phyloP scores from a whole-genome alignment of 1,140 invertebrate species.

The Ptiloglossa arizonensis region DNA sequence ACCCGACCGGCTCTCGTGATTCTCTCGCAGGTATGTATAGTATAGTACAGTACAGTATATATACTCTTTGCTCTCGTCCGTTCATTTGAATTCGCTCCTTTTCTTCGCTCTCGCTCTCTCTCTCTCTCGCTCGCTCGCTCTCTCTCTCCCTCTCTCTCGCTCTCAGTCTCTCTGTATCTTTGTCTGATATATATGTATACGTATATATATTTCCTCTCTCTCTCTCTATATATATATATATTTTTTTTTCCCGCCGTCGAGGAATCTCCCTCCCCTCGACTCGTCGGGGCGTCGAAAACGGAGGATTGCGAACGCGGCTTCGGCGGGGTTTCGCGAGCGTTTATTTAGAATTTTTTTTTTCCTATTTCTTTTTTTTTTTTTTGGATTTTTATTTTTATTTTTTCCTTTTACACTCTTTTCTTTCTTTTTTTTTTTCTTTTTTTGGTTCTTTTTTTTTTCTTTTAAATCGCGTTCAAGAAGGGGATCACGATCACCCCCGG shows the following conservation, averaged over 20 bases:
- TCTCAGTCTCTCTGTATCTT: background rate
- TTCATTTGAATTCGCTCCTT: background rate
- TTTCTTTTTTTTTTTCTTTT: too few species aligned
- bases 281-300: background rate
- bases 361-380: too few species aligned
- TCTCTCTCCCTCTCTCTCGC: background rate
- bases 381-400: too few species aligned
- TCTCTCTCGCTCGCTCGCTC: background rate
- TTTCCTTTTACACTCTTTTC: too few species aligned
- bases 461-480: too few species aligned
- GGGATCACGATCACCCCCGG: background rate
- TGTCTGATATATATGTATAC: background rate
- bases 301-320: background rate
- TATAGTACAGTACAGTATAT: too few species aligned
- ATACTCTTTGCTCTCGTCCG: constrained; percentile 40
- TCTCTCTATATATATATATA: background rate
- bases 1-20: constrained; percentile 30
- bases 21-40: too few species aligned
- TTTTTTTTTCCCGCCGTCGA: background rate
- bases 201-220: background rate
- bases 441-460: background rate
- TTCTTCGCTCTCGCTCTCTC: constrained; percentile 1
- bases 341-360: too few species aligned
- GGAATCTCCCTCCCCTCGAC: background rate
- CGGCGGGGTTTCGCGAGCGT: background rate